Conservation (phyloP, 2,113 vertebrate genomes). For the Amphilophus citrinellus region DNA sequence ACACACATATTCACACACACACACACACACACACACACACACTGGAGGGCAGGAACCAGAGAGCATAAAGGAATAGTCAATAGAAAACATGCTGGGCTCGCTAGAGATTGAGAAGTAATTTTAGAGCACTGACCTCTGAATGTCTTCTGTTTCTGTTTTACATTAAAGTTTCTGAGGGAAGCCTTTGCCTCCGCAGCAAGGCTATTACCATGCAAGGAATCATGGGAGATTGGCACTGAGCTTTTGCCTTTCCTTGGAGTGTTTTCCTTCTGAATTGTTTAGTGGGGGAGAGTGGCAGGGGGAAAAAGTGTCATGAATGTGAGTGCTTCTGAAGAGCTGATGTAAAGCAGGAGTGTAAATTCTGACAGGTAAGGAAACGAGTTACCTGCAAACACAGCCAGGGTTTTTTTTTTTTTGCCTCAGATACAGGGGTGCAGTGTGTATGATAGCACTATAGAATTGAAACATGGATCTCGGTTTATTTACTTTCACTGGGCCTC, state of each 20-base stretch:
- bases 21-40: slow-evolving; percentile 46
- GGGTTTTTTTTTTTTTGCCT: slow-evolving; percentile 18
- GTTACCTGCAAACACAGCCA: slow-evolving; percentile 51
- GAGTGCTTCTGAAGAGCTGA: slow-evolving; percentile 19
- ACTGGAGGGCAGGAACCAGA: slow-evolving; percentile 81
- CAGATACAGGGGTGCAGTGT: slow-evolving; percentile 40
- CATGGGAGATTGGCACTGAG: slow-evolving; percentile 56
- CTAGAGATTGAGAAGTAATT: slow-evolving; percentile 77
- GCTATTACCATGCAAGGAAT: slow-evolving; percentile 65
- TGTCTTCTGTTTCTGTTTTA: slow-evolving; percentile 78
- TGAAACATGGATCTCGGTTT: slow-evolving; percentile 41
- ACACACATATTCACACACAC: slow-evolving; percentile 29
- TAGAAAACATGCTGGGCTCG: slow-evolving; percentile 84
- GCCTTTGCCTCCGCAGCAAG: slow-evolving; percentile 36
- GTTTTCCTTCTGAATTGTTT: slow-evolving; percentile 56
- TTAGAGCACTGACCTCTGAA: slow-evolving; percentile 78
- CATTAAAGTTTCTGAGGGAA: slow-evolving; percentile 73
- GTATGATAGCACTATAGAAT: slow-evolving; percentile 34
- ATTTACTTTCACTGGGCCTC: slow-evolving; percentile 55
- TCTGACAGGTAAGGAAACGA: slow-evolving; percentile 35
- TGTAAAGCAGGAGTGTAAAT: slow-evolving; percentile 38
- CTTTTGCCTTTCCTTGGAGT: slow-evolving; percentile 25
- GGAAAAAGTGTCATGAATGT: slow-evolving; percentile 7
- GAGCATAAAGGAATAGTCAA: slow-evolving; percentile 76
- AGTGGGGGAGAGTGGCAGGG: slow-evolving; percentile 26